Conservation (phyloP, 2,888 invertebrate species). For the Agapostemon virescens region DNA sequence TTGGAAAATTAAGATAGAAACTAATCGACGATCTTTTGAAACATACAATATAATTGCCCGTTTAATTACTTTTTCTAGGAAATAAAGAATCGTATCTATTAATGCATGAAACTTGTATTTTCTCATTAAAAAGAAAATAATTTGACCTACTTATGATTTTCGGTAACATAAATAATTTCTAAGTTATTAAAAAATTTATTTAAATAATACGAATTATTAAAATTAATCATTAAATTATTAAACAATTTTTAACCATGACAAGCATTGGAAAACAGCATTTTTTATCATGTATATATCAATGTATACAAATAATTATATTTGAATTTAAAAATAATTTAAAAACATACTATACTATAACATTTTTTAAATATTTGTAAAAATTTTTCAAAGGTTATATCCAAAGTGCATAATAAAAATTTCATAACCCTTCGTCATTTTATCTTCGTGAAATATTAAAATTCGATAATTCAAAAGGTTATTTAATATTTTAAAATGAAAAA, state of each 20-base stretch:
- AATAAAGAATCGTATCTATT: not conserved
- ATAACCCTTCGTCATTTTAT: not conserved
- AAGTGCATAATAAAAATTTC: not conserved
- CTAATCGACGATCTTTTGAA: too few relatives aligned
- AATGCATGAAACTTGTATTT: not conserved
- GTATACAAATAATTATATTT: not conserved
- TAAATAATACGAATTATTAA: too few relatives aligned
- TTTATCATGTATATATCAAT: too few relatives aligned
- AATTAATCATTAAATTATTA: not conserved
- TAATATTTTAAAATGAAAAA: not conserved
- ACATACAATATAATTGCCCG: too few relatives aligned
- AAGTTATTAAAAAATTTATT: not conserved
- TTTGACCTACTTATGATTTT: not conserved
- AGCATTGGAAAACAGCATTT: not conserved
- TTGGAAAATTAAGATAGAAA: too few relatives aligned
- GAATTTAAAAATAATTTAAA: slow-evolving; percentile 17
- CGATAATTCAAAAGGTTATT: not conserved
- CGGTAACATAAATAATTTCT: not conserved
- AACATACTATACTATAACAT: not conserved
- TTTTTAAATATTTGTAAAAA: not conserved
- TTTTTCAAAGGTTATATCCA: not conserved
- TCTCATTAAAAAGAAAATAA: not conserved
- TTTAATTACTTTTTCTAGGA: not conserved
- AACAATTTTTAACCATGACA: not conserved
- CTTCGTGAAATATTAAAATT: not conserved